A percentile compares a stretch with the other conserved stretches of the same genome.
Conservation (phyloP, 1,140 invertebrate species). For the Pinna nobilis region DNA sequence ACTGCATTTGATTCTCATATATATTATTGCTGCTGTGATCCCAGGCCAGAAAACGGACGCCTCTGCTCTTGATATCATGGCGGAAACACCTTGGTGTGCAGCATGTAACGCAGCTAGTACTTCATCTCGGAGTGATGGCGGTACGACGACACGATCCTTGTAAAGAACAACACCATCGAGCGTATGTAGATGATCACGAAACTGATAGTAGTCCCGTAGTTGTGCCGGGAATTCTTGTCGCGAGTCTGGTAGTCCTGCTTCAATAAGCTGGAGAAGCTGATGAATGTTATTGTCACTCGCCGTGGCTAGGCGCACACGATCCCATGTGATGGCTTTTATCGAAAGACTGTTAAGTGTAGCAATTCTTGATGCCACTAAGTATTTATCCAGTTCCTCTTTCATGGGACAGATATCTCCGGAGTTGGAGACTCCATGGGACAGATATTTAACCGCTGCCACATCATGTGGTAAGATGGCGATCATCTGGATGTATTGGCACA, state of each 20-base stretch:
- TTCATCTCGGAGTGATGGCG: not conserved
- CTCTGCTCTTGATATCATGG: conserved; percentile 34
- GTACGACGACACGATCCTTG: too few relatives aligned
- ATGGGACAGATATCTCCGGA: conserved; percentile 47
- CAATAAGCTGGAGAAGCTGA: conserved; percentile 30
- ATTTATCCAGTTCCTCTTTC: not conserved
- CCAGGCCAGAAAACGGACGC: conserved; percentile 45
- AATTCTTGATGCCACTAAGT: not conserved
- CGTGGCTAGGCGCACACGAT: conserved; percentile 41
- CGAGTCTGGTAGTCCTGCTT: conserved; percentile 39
- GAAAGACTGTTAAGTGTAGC: not conserved
- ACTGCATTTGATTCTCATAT: not conserved
- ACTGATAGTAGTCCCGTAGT: conserved; percentile 43
- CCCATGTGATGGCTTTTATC: conserved; percentile 41
- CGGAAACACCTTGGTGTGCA: conserved; percentile 13
- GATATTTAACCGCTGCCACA: conserved; percentile 39
- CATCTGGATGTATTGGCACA: conserved; percentile 20
- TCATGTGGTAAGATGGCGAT: conserved; percentile 45
- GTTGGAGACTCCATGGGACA: conserved; percentile 43
- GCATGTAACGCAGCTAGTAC: conserved; percentile 2
- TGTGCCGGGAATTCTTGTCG: conserved; percentile 18
- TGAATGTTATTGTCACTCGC: conserved; percentile 36
- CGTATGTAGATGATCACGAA: conserved; percentile 35
- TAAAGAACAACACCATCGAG: conserved; percentile 45
- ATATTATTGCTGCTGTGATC: conserved; percentile 40